phyloP scores from a whole-genome alignment of 2,113 vertebrate species.

The Cercocebus atys region DNA sequence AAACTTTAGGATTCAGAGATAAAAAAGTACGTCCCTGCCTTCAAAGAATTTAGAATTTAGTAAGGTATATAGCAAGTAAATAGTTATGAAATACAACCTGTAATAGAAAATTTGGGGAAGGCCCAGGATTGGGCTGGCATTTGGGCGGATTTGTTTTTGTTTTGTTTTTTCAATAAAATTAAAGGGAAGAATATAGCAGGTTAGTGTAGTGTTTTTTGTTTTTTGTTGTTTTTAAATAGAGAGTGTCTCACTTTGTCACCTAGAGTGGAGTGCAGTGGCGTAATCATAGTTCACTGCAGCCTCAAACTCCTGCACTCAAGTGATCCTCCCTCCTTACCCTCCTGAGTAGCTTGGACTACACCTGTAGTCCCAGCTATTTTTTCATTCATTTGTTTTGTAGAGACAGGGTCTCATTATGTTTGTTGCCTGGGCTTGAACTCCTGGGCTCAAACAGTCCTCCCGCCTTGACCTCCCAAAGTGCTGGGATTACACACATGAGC shows the following conservation, averaged over 20 bases:
- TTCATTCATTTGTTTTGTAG: background rate
- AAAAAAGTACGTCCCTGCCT: background rate
- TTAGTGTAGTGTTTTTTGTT: background rate
- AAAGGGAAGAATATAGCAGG: background rate
- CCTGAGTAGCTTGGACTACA: too few relatives aligned
- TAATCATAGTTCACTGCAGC: background rate
- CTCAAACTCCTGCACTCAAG: background rate
- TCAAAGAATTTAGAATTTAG: constrained; percentile 39
- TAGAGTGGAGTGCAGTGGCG: too few relatives aligned
- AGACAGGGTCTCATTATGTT: too few relatives aligned
- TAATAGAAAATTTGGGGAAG: constrained; percentile 3
- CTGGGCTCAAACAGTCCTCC: too few relatives aligned
- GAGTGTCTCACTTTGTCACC: too few relatives aligned
- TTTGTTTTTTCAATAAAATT: background rate
- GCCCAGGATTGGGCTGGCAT: background rate
- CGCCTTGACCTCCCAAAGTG: too few relatives aligned
- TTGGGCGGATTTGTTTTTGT: background rate
- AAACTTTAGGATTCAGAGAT: constrained; percentile 19
- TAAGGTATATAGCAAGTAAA: constrained; percentile 4
- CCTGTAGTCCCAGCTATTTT: background rate
- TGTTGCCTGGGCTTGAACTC: too few relatives aligned
- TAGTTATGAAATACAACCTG: constrained; percentile 28
- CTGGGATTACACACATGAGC: too few relatives aligned
- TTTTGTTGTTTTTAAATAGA: too few relatives aligned
- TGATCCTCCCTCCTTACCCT: background rate